Evolutionary conservation across 1,140 invertebrate species (phyloP).

Genomic region (Pissodes strobi): DNA sequence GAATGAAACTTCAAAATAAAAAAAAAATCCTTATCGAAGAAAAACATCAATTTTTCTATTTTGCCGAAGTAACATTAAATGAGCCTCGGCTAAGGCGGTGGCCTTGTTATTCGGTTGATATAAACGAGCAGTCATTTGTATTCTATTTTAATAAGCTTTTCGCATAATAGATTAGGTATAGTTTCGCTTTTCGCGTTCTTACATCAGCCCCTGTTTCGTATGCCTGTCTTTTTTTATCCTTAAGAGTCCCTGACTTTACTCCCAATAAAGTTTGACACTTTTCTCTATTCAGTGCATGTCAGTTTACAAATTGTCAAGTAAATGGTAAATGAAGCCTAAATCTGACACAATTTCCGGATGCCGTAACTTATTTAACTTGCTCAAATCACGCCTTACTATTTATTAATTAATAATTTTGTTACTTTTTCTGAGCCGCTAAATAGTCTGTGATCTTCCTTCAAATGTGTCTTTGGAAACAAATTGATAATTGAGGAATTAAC

Average conservation of each 20-base stretch:
- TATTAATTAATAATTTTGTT: no score
- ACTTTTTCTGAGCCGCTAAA: no score
- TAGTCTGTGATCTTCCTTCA: no score
- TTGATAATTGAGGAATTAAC: no score
- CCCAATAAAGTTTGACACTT: no score
- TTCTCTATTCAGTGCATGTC: no score
- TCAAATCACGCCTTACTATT: no score
- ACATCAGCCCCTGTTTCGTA: conserved; percentile 28
- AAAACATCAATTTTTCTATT: conserved; percentile 6
- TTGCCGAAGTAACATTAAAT: conserved; percentile 22
- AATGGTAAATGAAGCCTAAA: no score
- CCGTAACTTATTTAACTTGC: no score
- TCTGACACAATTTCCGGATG: no score
- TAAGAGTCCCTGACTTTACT: conserved; percentile 4
- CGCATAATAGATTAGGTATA: conserved; percentile 46
- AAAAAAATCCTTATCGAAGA: background rate
- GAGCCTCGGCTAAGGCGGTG: conserved; percentile 20
- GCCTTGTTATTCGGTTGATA: conserved; percentile 26
- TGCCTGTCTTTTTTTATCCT: conserved; percentile 24
- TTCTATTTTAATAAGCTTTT: conserved; percentile 44
- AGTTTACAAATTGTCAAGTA: no score
- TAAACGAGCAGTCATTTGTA: conserved; percentile 32
- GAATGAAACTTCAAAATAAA: background rate
- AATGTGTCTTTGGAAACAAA: no score
- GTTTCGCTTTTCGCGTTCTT: conserved; percentile 40